A percentile compares a stretch with the other conserved stretches of the same genome.
phyloP scores from a whole-genome alignment of 2,888 invertebrate genomes.

The Zelleria hepariella region DNA sequence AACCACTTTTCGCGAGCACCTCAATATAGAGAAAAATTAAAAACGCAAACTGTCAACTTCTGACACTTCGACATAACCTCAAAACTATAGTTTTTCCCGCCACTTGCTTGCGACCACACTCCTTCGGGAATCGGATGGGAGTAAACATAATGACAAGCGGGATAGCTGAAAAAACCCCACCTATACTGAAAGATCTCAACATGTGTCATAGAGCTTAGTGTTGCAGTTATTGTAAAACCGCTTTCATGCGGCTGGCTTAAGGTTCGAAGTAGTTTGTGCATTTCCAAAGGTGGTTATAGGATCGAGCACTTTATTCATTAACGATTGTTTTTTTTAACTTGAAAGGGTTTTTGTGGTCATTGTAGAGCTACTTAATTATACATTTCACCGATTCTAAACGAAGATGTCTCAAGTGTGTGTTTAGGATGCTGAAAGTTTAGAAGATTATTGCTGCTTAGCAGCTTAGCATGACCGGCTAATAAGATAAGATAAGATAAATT shows the following conservation, averaged over 20 bases:
- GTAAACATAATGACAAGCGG: conserved; percentile 35
- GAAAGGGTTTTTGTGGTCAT: neutral
- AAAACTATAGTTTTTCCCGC: conserved; percentile 15
- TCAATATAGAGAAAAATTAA: conserved; percentile 28
- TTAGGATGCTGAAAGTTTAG: neutral
- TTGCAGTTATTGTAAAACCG: neutral
- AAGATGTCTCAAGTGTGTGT: neutral
- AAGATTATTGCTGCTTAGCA: too few species aligned
- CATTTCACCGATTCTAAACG: neutral
- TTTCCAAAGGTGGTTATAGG: neutral
- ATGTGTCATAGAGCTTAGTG: conserved; percentile 14
- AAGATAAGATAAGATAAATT: too few species aligned
- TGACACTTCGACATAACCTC: conserved; percentile 37
- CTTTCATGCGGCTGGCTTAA: neutral
- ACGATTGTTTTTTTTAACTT: neutral
- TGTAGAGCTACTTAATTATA: neutral
- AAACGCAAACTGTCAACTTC: conserved; percentile 40
- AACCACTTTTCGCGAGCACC: conserved; percentile 11
- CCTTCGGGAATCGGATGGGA: conserved; percentile 37
- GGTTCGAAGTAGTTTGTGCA: neutral
- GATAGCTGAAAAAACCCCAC: conserved; percentile 36
- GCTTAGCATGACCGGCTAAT: too few species aligned
- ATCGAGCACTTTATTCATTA: neutral
- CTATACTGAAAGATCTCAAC: conserved; percentile 32
- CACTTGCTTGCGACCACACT: conserved; percentile 33